Conservation (phyloP, 1,140 invertebrate species). For the Dreissena rostriformis region DNA sequence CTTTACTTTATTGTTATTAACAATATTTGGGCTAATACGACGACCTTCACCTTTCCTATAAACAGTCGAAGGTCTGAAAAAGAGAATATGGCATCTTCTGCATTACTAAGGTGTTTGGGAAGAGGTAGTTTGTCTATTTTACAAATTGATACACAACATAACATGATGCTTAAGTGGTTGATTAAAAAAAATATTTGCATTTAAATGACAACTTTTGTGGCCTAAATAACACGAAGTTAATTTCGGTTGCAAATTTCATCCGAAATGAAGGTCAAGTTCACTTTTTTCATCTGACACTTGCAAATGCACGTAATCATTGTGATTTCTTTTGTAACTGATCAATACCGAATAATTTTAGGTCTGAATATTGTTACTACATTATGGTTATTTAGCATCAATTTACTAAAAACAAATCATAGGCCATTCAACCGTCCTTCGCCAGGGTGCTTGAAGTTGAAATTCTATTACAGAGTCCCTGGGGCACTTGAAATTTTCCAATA, state of each 20-base stretch:
- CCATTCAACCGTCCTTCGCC: too few relatives aligned
- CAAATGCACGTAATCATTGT: not conserved
- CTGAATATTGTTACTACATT: too few relatives aligned
- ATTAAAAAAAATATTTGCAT: not conserved
- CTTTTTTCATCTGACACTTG: not conserved
- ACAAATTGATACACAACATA: not conserved
- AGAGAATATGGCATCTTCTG: conserved; percentile 43
- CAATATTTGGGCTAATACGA: not conserved
- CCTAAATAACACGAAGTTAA: not conserved
- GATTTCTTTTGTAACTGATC: too few relatives aligned
- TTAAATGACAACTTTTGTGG: not conserved
- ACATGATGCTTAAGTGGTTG: too few relatives aligned
- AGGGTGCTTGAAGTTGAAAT: too few relatives aligned
- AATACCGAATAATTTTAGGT: too few relatives aligned
- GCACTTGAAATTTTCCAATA: too few relatives aligned
- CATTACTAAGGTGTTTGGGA: conserved; percentile 21
- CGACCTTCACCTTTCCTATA: not conserved
- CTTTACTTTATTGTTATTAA: too few relatives aligned
- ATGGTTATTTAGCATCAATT: too few relatives aligned
- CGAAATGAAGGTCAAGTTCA: conserved; percentile 5
- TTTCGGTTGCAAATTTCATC: conserved; percentile 4
- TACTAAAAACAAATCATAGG: too few relatives aligned
- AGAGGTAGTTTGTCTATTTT: conserved; percentile 29
- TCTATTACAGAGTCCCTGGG: too few relatives aligned
- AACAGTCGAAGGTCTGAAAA: not conserved